These are phyloP conservation scores for Callorhinus ursinus DNA, from an alignment of 2,113 vertebrate species.

Conservation along the genomic window DNA sequence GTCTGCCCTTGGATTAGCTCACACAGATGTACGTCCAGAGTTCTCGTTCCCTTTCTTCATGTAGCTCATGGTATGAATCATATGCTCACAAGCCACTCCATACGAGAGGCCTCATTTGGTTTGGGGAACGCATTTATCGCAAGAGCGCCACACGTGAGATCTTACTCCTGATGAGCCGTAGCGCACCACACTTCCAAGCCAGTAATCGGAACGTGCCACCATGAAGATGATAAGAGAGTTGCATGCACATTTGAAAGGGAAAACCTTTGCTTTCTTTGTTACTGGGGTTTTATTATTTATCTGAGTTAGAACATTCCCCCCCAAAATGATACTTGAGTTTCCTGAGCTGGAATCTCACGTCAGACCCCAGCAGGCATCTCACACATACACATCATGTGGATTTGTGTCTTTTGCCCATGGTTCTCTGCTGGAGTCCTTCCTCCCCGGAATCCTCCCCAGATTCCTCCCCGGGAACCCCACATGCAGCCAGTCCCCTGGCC, in stretches of 20 bases:
- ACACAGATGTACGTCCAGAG: rapidly evolving
- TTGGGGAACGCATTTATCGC: background rate
- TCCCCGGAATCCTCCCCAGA: no score
- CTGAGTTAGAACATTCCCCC: background rate
- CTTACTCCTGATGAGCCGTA: background rate
- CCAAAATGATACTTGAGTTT: background rate
- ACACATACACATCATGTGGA: rapidly evolving
- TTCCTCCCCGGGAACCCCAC: no score
- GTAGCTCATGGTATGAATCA: background rate
- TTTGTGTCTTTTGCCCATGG: rapidly evolving
- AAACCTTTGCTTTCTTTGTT: background rate
- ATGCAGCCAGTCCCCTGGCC: background rate
- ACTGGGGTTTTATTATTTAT: background rate
- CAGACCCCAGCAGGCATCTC: background rate
- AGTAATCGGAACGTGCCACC: background rate
- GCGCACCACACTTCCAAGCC: rapidly evolving
- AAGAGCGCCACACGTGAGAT: background rate
- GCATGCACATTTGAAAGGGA: background rate
- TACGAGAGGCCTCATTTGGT: no score
- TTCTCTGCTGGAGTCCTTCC: background rate
- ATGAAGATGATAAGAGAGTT: background rate
- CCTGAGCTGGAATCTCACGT: background rate
- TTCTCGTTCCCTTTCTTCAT: background rate
- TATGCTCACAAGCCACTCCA: rapidly evolving
- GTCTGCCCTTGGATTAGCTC: background rate